Conservation (phyloP, 2,113 vertebrate genomes). For the Ginglymostoma cirratum region DNA sequence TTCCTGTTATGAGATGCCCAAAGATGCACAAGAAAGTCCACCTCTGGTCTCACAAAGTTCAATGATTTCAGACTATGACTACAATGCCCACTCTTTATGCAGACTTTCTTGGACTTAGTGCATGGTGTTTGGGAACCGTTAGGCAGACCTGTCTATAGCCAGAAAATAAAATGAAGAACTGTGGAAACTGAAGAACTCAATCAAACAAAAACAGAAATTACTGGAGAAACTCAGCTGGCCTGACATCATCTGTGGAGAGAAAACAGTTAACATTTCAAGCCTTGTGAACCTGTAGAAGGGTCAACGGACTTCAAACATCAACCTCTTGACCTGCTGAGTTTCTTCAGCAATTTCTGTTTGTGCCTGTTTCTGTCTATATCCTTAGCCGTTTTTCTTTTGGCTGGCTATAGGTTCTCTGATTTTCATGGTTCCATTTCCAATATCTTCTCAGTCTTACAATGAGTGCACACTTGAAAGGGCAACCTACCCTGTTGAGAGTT, state of each 20-base stretch:
- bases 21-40: background rate
- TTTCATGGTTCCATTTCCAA: background rate
- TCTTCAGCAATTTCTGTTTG: no score
- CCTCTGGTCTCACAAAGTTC: background rate
- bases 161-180: no score
- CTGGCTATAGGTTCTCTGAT: background rate
- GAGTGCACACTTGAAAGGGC: background rate
- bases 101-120: background rate
- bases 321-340: no score
- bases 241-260: no score
- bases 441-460: background rate
- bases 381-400: background rate
- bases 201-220: no score
- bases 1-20: background rate
- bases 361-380: background rate
- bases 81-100: background rate
- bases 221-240: no score
- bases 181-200: no score
- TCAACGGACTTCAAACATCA: no score
- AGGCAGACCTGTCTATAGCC: background rate
- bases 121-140: background rate
- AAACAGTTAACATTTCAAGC: no score
- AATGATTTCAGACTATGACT: background rate
- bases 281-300: no score
- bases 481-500: background rate